These are phyloP conservation scores for Cottoperca gobio DNA, from an alignment of 2,797 vertebrate genomes.

Conservation along the genomic window DNA sequence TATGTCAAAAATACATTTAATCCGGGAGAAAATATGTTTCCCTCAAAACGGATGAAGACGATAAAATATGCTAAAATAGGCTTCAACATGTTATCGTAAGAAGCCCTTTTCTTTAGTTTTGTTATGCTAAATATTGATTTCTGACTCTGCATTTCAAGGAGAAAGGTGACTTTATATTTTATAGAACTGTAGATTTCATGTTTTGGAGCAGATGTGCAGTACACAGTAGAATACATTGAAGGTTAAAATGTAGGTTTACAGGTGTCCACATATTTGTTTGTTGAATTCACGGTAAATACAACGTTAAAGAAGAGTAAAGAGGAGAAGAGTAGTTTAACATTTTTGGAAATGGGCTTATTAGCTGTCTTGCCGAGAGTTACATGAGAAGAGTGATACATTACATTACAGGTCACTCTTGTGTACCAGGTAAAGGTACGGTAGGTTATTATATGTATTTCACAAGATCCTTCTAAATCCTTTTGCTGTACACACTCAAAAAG, in stretches of 20 bases:
- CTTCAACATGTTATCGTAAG: conserved; percentile 2
- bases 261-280: neutral
- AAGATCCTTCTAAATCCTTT: neutral
- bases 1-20: too few species aligned
- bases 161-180: neutral
- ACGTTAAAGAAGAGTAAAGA: neutral
- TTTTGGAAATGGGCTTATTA: neutral
- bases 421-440: neutral
- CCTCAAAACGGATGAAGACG: conserved; percentile 8
- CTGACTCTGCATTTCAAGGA: neutral
- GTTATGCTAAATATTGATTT: neutral
- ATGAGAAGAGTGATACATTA: neutral
- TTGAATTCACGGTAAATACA: neutral
- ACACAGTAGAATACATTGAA: neutral
- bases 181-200: neutral
- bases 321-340: neutral
- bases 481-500: neutral
- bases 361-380: neutral
- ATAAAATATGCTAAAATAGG: conserved; percentile 5
- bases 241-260: neutral
- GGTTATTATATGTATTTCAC: too few species aligned
- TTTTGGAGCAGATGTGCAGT: conserved; percentile 6
- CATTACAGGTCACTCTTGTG: too few species aligned
- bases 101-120: neutral
- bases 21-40: too few species aligned